Evolutionary conservation across 2,113 vertebrate species (phyloP).

Genomic region (Stegastes partitus): DNA sequence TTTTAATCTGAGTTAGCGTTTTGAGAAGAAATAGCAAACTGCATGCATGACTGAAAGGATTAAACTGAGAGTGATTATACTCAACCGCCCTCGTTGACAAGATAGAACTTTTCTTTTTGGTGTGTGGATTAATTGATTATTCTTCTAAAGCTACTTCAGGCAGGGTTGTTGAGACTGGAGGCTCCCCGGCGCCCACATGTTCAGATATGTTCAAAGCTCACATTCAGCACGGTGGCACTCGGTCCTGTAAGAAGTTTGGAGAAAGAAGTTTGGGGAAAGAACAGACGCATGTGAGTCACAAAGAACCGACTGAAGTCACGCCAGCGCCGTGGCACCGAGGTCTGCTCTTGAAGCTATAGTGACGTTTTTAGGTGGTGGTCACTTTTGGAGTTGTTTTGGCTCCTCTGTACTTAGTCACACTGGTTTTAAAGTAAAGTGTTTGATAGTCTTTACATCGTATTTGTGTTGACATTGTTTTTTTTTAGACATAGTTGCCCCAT

Average conservation of each 20-base stretch:
- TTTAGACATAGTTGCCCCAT: no score
- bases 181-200: constrained; percentile 22
- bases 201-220: constrained; percentile 48
- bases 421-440: constrained; percentile 9
- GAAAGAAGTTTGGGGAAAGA: constrained; percentile 29
- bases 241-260: constrained; percentile 22
- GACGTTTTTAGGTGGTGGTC: constrained; percentile 41
- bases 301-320: constrained; percentile 52
- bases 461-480: not conserved
- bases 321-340: constrained; percentile 48
- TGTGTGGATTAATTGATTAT: constrained; percentile 32
- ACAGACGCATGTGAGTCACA: constrained; percentile 50
- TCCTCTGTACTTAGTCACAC: not conserved
- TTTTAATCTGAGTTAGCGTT: constrained; percentile 40
- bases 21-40: constrained; percentile 25
- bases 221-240: constrained; percentile 16
- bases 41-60: constrained; percentile 54
- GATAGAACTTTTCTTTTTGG: constrained; percentile 3
- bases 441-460: not conserved
- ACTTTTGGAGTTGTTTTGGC: constrained; percentile 28
- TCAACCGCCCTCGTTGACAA: not conserved
- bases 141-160: constrained; percentile 16
- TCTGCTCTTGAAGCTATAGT: constrained; percentile 39
- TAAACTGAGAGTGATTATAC: constrained; percentile 1
- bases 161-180: not conserved